Evolutionary conservation across 2,797 vertebrate genomes (phyloP).

Genomic region (Neoniphon sammara): DNA sequence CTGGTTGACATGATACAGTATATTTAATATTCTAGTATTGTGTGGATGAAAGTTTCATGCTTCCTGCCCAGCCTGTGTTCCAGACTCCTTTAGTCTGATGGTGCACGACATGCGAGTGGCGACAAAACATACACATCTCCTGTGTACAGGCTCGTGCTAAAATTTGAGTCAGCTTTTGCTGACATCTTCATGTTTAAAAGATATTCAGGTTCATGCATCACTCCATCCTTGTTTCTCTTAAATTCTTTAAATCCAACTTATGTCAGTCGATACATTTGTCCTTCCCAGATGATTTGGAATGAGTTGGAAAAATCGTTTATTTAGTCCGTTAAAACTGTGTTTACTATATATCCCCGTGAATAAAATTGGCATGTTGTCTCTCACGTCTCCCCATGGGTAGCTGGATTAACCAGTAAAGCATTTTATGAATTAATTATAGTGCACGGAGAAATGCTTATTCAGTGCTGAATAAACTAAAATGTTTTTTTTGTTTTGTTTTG

Average conservation of each 20-base stretch:
- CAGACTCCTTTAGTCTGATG: not conserved
- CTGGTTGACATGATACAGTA: not conserved
- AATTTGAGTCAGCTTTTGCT: not conserved
- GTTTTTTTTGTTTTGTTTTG: conserved; percentile 3
- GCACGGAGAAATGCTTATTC: conserved; percentile 61
- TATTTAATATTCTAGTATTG: not conserved
- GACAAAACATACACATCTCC: conserved; percentile 1
- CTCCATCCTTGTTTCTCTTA: not conserved
- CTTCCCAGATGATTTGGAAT: conserved; percentile 26
- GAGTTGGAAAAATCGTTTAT: conserved; percentile 39
- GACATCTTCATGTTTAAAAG: conserved; percentile 7
- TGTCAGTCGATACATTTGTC: conserved; percentile 8
- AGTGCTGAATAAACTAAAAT: conserved; percentile 61
- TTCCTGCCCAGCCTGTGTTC: not conserved
- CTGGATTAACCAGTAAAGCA: conserved; percentile 63
- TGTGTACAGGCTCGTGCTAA: not conserved
- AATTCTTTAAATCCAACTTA: conserved; percentile 24
- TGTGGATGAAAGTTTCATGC: conserved; percentile 1
- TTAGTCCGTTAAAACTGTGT: conserved; percentile 34
- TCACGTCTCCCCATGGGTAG: conserved; percentile 33
- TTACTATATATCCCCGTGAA: conserved; percentile 45
- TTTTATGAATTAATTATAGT: conserved; percentile 60
- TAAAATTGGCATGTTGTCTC: conserved; percentile 56
- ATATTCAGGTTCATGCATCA: conserved; percentile 24
- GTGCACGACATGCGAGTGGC: not conserved